A percentile compares a stretch with the other conserved stretches of the same genome.
Conservation (phyloP, 2,113 vertebrate species). For the Hydrochoerus hydrochaeris region DNA sequence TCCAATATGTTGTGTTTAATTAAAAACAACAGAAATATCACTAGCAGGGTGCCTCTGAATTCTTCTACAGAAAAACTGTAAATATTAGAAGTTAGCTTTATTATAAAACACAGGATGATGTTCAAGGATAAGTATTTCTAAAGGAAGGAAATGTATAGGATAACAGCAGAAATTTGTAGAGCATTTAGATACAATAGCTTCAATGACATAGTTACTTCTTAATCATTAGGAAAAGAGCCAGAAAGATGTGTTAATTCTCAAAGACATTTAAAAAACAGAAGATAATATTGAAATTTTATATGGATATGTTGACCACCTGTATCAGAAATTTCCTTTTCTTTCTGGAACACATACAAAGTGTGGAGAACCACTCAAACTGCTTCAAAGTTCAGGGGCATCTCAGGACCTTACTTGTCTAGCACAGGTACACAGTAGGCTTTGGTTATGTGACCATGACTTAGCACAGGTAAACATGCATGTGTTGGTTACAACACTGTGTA, state of each 20-base stretch:
- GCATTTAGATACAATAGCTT: neutral
- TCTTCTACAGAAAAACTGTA: neutral
- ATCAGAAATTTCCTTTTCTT: neutral
- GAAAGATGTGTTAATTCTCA: neutral
- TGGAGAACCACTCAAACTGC: too few species aligned
- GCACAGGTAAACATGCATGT: too few species aligned
- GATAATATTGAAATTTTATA: neutral
- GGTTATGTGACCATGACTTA: too few species aligned
- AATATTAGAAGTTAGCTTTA: slow-evolving; percentile 35
- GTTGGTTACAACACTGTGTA: too few species aligned
- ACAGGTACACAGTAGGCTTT: too few species aligned
- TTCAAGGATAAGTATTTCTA: neutral
- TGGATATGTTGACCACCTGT: neutral
- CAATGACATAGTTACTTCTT: neutral
- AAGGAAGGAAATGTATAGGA: neutral
- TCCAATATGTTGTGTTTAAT: slow-evolving; percentile 42
- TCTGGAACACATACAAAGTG: neutral
- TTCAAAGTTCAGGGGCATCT: too few species aligned
- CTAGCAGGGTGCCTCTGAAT: neutral
- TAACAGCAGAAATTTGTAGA: slow-evolving; percentile 7
- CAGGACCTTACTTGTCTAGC: too few species aligned
- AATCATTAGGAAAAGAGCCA: neutral
- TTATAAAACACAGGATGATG: neutral
- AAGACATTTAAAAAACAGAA: neutral
- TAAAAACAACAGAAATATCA: slow-evolving; percentile 55